A percentile compares a stretch with the other conserved stretches of the same genome.
Conservation (phyloP, 2,888 invertebrate species). For the Helicoverpa assulta region DNA sequence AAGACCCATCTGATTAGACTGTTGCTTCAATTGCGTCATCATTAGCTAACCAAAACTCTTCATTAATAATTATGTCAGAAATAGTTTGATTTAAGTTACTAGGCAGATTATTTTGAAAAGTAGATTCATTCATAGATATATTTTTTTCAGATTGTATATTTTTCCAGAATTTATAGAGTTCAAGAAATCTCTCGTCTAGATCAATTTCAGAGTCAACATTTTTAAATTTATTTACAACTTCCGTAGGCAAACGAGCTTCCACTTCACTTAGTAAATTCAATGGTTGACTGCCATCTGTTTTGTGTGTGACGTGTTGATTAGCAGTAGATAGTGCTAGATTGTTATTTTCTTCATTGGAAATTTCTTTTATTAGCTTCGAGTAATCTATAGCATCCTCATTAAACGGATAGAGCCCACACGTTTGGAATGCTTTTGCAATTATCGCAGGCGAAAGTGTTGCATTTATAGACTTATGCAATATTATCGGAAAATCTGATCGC, state of each 20-base stretch:
- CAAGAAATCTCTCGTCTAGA: conserved; percentile 21
- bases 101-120: conserved; percentile 19
- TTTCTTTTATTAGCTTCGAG: conserved; percentile 12
- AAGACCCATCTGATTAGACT: conserved; percentile 24
- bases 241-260: conserved; percentile 24
- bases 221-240: conserved; percentile 22
- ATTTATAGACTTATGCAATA: conserved; percentile 13
- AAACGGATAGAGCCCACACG: conserved; percentile 17
- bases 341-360: conserved; percentile 14
- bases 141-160: conserved; percentile 24
- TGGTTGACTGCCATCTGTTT: conserved; percentile 16
- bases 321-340: conserved; percentile 16
- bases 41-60: conserved; percentile 22
- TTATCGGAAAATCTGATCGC: conserved; percentile 12
- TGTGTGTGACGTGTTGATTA: conserved; percentile 18
- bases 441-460: conserved; percentile 14
- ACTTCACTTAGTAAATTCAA: conserved; percentile 25
- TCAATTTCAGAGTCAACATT: conserved; percentile 21
- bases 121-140: conserved; percentile 17
- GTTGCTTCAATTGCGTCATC: conserved; percentile 22
- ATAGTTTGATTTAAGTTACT: conserved; percentile 19
- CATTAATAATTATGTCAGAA: conserved; percentile 21
- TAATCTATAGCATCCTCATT: conserved; percentile 16
- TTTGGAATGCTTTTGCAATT: conserved; percentile 15
- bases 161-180: conserved; percentile 25